A percentile compares a stretch with the other conserved stretches of the same genome.
phyloP scores from a whole-genome alignment of 2,797 vertebrate genomes.

The Linurgus olivaceus region DNA sequence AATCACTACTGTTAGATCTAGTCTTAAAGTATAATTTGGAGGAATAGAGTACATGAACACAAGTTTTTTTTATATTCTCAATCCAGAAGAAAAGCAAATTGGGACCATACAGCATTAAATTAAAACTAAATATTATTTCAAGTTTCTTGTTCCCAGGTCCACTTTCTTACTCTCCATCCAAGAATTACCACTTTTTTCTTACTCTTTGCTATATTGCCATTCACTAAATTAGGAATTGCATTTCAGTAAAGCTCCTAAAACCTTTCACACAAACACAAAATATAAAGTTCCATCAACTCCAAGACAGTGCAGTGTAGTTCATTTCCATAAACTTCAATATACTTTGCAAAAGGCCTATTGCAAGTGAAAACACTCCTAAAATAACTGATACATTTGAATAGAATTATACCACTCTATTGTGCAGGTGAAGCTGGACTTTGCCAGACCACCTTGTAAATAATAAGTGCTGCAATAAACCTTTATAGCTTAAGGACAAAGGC shows the following conservation, averaged over 20 bases:
- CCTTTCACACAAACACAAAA: conserved; percentile 3
- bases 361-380: neutral
- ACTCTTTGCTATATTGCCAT: neutral
- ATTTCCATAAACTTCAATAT: neutral
- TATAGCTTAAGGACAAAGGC: neutral
- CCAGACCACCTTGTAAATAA: neutral
- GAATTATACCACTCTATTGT: neutral
- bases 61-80: conserved; percentile 28
- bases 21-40: conserved; percentile 47
- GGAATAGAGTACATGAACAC: conserved; percentile 9
- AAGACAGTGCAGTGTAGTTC: neutral
- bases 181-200: neutral
- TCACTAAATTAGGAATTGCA: conserved; percentile 5
- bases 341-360: neutral
- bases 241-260: conserved; percentile 21
- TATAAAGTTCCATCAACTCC: conserved; percentile 26
- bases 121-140: conserved; percentile 48
- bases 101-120: conserved; percentile 24
- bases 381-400: neutral
- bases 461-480: neutral
- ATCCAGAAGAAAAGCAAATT: conserved; percentile 44
- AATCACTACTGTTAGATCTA: conserved; percentile 62
- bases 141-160: conserved; percentile 10
- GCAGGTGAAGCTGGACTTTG: neutral
- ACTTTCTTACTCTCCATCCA: neutral